These are phyloP conservation scores for Dendropsophus ebraccatus DNA, from an alignment of 2,113 vertebrate species.

Conservation along the genomic window DNA sequence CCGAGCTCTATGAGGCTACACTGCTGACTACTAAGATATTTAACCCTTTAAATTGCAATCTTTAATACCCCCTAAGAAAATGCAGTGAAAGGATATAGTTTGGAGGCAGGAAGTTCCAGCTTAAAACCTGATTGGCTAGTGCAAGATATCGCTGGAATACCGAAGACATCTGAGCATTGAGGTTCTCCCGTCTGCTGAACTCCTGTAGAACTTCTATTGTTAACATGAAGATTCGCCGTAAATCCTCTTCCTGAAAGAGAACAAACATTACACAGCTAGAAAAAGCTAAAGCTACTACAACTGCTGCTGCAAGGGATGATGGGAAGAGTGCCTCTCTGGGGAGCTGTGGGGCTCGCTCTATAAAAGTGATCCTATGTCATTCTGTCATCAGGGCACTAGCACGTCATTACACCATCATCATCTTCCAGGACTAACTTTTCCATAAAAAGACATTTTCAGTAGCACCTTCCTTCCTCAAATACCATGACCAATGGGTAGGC, in stretches of 20 bases:
- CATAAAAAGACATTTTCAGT: neutral
- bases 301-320: neutral
- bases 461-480: neutral
- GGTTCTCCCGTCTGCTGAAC: conserved; percentile 92
- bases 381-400: neutral
- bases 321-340: neutral
- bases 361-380: neutral
- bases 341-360: neutral
- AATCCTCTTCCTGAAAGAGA: conserved; percentile 84
- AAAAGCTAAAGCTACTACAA: neutral
- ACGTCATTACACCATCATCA: neutral
- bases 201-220: conserved; percentile 97
- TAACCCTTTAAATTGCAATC: neutral
- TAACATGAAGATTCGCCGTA: conserved; percentile 93
- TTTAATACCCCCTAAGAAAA: neutral
- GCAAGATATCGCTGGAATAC: conserved; percentile 97
- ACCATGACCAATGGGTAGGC: neutral
- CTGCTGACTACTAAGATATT: too few relatives aligned
- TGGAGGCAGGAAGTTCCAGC: conserved; percentile 98
- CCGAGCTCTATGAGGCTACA: neutral
- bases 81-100: conserved; percentile 93
- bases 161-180: conserved; percentile 95
- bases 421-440: neutral
- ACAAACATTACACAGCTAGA: neutral
- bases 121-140: conserved; percentile 96